Conservation (phyloP, 2,888 invertebrate species). For the Leptopilina syphax region DNA sequence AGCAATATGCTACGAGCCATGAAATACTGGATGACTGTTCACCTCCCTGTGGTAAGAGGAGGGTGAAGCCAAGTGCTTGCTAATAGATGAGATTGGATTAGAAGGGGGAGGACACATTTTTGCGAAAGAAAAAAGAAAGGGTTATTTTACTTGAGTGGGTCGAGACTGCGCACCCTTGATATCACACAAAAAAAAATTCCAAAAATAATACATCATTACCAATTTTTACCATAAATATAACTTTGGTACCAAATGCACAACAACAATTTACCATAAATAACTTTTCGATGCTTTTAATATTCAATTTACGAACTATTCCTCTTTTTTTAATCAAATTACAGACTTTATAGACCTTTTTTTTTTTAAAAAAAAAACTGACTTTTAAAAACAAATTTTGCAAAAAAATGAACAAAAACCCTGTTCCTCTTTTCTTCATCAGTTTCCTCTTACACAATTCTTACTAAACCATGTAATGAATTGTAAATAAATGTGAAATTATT, state of each 20-base stretch:
- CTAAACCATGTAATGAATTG: not conserved
- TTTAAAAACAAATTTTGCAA: not conserved
- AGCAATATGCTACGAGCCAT: conserved; percentile 67
- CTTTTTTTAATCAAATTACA: no score
- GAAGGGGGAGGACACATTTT: conserved; percentile 11
- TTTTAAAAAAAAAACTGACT: no score
- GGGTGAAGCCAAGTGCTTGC: conserved; percentile 58
- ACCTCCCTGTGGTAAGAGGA: conserved; percentile 62
- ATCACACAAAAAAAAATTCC: not conserved
- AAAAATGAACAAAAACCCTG: no score
- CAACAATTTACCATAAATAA: no score
- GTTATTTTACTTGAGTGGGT: conserved; percentile 30
- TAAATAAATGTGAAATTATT: conserved; percentile 1
- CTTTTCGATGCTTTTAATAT: no score
- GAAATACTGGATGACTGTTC: conserved; percentile 68
- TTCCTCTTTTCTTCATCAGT: not conserved
- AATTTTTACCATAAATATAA: no score
- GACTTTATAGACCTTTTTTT: no score
- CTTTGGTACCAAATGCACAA: not conserved
- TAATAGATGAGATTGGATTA: conserved; percentile 46
- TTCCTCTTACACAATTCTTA: not conserved
- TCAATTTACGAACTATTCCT: no score
- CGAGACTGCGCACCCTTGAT: not conserved
- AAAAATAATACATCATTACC: not conserved
- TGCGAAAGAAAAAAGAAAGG: conserved; percentile 17